Percentiles rank a stretch among this genome's conserved stretches.
Evolutionary conservation across 64 coral and sea anemone genomes (phyloP).

Genomic region (Orbicella faveolata): DNA sequence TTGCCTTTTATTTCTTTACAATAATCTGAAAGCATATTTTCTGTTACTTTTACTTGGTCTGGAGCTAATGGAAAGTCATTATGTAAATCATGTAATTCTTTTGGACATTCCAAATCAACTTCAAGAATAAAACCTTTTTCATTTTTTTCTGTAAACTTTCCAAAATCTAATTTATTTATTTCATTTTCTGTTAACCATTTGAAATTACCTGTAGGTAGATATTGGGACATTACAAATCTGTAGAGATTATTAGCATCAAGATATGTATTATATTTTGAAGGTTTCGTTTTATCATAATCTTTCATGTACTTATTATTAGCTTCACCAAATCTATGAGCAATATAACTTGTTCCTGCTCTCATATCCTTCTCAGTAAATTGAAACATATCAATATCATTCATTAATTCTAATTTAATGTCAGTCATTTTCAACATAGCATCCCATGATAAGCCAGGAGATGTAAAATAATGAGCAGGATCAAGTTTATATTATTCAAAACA

Average conservation of each 20-base stretch:
- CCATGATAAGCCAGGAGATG: too few species aligned
- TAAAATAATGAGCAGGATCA: too few species aligned
- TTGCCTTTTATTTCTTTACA: background rate
- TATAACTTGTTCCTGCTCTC: too few species aligned
- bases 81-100: background rate
- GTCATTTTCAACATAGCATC: too few species aligned
- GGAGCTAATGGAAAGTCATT: background rate
- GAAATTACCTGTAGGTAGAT: background rate
- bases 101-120: background rate
- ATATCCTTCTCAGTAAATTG: too few species aligned
- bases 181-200: background rate
- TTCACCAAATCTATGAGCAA: too few species aligned
- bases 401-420: too few species aligned
- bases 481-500: too few species aligned
- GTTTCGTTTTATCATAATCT: background rate
- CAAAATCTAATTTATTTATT: background rate
- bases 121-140: background rate
- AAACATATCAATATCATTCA: too few species aligned
- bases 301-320: too few species aligned
- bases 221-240: constrained; percentile 29
- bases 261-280: constrained; percentile 22
- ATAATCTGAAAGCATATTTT: constrained; percentile 4
- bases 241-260: constrained; percentile 48
- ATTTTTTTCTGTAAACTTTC: background rate
- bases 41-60: background rate